These are phyloP conservation scores for Oplegnathus fasciatus DNA, from an alignment of 2,113 vertebrate species.

Conservation along the genomic window DNA sequence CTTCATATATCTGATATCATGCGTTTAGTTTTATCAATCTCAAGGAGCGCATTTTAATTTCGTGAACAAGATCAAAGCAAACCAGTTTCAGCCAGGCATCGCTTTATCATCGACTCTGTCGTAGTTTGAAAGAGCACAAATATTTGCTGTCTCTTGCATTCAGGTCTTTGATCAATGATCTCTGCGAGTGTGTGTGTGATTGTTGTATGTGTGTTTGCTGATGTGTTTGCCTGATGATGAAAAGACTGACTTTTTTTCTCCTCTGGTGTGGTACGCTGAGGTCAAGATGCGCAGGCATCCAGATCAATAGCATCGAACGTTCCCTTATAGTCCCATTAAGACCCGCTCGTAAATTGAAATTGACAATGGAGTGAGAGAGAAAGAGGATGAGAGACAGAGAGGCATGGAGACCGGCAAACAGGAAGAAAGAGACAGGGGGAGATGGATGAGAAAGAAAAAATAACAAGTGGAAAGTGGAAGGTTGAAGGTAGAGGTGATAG, in stretches of 20 bases:
- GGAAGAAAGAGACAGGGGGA: conserved; percentile 29
- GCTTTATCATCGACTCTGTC: conserved; percentile 58
- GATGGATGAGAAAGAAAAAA: conserved; percentile 40
- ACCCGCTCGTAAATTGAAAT: conserved; percentile 81
- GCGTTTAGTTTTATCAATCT: conserved; percentile 46
- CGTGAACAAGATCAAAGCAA: conserved; percentile 53
- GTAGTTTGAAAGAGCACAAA: conserved; percentile 66
- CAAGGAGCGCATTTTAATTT: conserved; percentile 55
- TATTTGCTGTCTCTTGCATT: conserved; percentile 73
- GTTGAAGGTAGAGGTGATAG: conserved; percentile 33
- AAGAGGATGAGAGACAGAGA: conserved; percentile 30
- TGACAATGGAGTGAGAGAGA: conserved; percentile 70
- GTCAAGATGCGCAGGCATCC: conserved; percentile 76
- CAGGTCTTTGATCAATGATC: conserved; percentile 73
- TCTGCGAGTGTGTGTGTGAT: conserved; percentile 35
- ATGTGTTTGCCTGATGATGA: conserved; percentile 74
- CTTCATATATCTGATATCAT: conserved; percentile 28
- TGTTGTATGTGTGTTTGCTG: conserved; percentile 22
- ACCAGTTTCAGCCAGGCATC: conserved; percentile 32
- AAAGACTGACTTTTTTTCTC: conserved; percentile 65
- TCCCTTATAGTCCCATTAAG: conserved; percentile 83
- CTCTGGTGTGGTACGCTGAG: conserved; percentile 61
- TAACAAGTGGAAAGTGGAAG: conserved; percentile 39
- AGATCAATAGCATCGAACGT: conserved; percentile 82
- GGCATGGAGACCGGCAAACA: conserved; percentile 22